phyloP scores from a whole-genome alignment of 2,797 vertebrate genomes.

The Lepilemur ruficaudatus region DNA sequence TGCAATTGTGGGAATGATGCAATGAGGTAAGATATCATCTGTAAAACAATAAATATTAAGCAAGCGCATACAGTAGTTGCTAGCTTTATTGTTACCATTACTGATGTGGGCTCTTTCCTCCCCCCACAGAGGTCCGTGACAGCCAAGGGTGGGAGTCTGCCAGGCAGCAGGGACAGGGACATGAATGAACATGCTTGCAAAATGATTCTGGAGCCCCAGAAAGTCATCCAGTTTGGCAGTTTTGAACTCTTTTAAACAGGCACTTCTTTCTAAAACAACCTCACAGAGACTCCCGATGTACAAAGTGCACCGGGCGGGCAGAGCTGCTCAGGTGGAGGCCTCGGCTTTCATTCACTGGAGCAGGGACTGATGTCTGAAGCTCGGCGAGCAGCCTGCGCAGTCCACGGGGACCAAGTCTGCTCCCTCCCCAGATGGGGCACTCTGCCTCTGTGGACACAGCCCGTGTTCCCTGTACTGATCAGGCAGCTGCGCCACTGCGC shows the following conservation, averaged over 20 bases:
- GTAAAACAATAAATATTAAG: neutral
- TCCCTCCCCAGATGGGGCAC: neutral
- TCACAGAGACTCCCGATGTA: constrained; percentile 20
- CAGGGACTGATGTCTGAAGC: constrained; percentile 15
- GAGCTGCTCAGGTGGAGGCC: neutral
- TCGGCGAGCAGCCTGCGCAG: neutral
- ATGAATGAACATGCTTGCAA: constrained; percentile 19
- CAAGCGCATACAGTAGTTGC: neutral
- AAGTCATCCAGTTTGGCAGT: constrained; percentile 9
- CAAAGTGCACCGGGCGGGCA: neutral
- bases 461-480: neutral
- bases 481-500: neutral
- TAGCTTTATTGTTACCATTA: neutral
- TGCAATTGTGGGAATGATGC: neutral
- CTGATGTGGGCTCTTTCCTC: neutral
- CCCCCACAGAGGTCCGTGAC: neutral
- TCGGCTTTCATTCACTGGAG: constrained; percentile 23
- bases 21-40: neutral
- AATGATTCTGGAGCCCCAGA: neutral
- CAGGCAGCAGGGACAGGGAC: neutral
- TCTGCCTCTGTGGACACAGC: neutral
- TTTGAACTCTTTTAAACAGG: constrained; percentile 46
- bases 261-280: constrained; percentile 49
- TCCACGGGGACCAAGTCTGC: neutral
- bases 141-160: neutral